phyloP scores from a whole-genome alignment of 2,797 vertebrate species.

The Alfaro cultratus region DNA sequence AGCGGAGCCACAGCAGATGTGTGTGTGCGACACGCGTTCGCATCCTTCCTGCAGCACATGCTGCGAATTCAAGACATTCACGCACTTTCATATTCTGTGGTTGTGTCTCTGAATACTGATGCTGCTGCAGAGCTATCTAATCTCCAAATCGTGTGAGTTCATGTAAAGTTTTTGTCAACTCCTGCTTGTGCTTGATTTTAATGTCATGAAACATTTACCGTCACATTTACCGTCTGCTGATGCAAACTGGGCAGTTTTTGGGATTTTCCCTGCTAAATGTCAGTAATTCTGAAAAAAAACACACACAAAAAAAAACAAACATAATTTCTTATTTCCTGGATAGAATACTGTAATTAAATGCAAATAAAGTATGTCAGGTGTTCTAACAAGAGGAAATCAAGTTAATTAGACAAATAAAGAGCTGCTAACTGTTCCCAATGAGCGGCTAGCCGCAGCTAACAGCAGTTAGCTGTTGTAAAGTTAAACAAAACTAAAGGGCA shows the following conservation, averaged over 20 bases:
- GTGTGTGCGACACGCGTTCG: slow-evolving; percentile 15
- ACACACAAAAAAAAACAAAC: background rate
- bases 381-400: no score
- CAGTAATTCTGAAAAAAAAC: slow-evolving; percentile 8
- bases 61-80: slow-evolving; percentile 8
- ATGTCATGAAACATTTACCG: slow-evolving; percentile 10
- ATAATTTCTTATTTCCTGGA: slow-evolving; percentile 7
- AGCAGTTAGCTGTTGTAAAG: no score
- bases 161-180: slow-evolving; percentile 1
- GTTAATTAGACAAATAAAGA: background rate
- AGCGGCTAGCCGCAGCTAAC: no score
- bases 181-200: slow-evolving; percentile 17
- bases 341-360: background rate
- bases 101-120: background rate
- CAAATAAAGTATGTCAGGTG: background rate
- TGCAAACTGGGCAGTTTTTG: slow-evolving; percentile 26
- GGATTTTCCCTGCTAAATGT: slow-evolving; percentile 56
- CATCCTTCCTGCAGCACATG: slow-evolving; percentile 27
- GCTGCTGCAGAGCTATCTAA: background rate
- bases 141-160: background rate
- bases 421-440: no score
- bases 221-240: slow-evolving; percentile 1
- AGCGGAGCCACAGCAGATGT: slow-evolving; percentile 64
- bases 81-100: background rate
- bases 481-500: no score